phyloP scores from a whole-genome alignment of 2,113 vertebrate species.

The Gambusia holbrooki region DNA sequence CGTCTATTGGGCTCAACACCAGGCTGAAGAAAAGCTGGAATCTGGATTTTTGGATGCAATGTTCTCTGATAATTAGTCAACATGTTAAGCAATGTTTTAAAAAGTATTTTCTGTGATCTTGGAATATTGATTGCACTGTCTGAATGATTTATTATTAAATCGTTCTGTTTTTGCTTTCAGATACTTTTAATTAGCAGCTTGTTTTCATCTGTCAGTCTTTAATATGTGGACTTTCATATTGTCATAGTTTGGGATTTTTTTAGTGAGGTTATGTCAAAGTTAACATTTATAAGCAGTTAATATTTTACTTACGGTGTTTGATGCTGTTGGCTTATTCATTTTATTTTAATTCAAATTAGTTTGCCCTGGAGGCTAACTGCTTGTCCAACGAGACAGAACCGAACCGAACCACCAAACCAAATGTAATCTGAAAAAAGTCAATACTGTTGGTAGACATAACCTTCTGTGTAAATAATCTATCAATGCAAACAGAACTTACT shows the following conservation, averaged over 20 bases:
- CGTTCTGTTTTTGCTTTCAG: background rate
- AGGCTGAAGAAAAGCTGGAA: background rate
- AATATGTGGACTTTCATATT: background rate
- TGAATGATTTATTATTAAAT: background rate
- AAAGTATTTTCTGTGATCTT: background rate
- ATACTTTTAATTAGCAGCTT: background rate
- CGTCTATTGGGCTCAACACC: conserved; percentile 8
- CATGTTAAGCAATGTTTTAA: too few species aligned
- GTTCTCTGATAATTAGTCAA: too few species aligned
- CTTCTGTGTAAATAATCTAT: background rate
- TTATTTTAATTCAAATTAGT: background rate
- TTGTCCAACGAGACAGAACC: background rate
- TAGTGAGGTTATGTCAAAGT: background rate
- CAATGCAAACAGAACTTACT: background rate
- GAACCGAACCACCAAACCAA: too few species aligned
- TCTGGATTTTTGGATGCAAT: too few species aligned
- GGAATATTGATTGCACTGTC: conserved; percentile 14
- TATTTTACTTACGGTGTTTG: too few species aligned
- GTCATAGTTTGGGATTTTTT: background rate
- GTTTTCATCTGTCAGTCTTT: background rate
- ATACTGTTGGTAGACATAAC: background rate
- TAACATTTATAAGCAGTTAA: background rate
- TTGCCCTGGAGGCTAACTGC: background rate
- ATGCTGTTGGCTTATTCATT: too few species aligned
- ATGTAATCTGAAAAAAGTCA: background rate